These are phyloP conservation scores for Rhagoletis pomonella DNA, from an alignment of 1,140 invertebrate species.

Conservation along the genomic window DNA sequence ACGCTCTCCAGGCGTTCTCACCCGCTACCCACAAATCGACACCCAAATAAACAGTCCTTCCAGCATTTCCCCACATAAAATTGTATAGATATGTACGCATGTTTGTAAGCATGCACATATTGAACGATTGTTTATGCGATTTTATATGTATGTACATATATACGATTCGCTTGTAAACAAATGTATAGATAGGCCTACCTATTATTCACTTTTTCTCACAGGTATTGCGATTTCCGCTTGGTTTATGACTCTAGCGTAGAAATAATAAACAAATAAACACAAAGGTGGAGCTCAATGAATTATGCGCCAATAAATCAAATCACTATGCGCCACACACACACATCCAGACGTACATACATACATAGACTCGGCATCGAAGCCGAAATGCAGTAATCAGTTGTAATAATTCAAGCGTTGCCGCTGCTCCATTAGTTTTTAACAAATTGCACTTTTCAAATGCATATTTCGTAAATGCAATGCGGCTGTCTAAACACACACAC, in stretches of 20 bases:
- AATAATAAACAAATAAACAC: slow-evolving; percentile 51
- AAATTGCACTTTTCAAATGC: slow-evolving; percentile 43
- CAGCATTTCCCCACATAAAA: background rate
- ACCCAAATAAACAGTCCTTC: background rate
- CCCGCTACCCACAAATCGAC: background rate
- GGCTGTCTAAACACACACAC: background rate
- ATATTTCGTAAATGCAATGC: slow-evolving; percentile 9
- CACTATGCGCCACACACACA: background rate
- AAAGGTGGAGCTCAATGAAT: slow-evolving; percentile 47
- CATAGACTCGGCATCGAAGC: background rate
- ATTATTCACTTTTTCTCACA: slow-evolving; percentile 45
- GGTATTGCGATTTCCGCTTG: slow-evolving; percentile 49
- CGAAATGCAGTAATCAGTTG: slow-evolving; percentile 29
- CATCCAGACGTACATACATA: background rate
- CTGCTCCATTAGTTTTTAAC: slow-evolving; percentile 48
- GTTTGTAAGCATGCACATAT: background rate
- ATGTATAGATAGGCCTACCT: slow-evolving; percentile 25
- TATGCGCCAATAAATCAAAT: slow-evolving; percentile 46
- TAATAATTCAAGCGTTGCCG: slow-evolving; percentile 45
- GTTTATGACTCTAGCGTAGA: slow-evolving; percentile 29
- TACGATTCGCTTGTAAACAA: too few species aligned
- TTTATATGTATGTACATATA: background rate
- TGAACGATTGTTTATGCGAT: background rate
- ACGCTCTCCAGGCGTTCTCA: background rate
- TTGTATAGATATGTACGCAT: background rate